These are phyloP conservation scores for Ypsolopha sequella DNA, from an alignment of 2,888 invertebrate genomes.

Conservation along the genomic window DNA sequence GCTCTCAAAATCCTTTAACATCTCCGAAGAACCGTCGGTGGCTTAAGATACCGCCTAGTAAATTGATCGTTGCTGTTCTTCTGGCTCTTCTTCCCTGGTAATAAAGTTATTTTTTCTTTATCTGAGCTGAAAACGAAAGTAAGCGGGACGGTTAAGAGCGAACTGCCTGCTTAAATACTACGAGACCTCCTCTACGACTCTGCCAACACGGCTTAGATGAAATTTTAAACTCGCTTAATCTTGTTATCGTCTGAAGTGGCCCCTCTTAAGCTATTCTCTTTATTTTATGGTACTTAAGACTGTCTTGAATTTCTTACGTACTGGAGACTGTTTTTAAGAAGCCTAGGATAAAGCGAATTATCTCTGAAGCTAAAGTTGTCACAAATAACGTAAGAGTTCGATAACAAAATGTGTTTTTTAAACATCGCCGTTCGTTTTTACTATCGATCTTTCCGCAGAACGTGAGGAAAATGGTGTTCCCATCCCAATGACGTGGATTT, in stretches of 20 bases:
- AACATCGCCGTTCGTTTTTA: no score
- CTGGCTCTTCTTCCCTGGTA: not conserved
- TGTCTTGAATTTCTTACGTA: not conserved
- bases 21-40: constrained; percentile 30
- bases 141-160: constrained; percentile 33
- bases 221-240: constrained; percentile 41
- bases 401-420: no score
- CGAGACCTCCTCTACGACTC: constrained; percentile 33
- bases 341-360: no score
- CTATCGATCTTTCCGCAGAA: no score
- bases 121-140: no score
- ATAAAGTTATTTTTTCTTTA: no score
- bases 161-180: constrained; percentile 44
- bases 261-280: constrained; percentile 1
- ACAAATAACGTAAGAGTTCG: no score
- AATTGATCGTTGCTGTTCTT: no score
- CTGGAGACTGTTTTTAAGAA: not conserved
- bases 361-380: no score
- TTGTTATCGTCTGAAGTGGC: constrained; percentile 9
- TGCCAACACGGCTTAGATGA: constrained; percentile 34
- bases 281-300: not conserved
- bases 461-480: no score
- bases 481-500: no score
- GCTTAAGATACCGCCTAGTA: not conserved
- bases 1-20: constrained; percentile 45